Evolutionary conservation across 2,888 invertebrate genomes (phyloP).

Genomic region (Punctoribates punctum): DNA sequence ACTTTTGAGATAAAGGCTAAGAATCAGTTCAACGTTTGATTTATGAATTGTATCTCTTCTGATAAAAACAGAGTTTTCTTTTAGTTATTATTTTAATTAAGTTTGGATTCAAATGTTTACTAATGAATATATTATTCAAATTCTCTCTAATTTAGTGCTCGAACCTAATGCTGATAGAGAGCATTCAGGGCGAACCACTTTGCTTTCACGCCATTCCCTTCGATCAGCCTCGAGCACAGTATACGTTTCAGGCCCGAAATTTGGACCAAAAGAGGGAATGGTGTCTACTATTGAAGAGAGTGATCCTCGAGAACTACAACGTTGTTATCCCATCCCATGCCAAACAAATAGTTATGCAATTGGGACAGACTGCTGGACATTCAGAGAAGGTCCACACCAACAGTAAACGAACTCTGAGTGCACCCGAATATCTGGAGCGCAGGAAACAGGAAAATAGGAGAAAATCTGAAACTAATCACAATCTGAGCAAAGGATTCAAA

Average conservation of each 20-base stretch:
- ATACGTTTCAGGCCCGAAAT: conserved; percentile 79
- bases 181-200: conserved; percentile 85
- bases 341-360: conserved; percentile 81
- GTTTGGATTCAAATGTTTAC: background rate
- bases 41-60: conserved; percentile 18
- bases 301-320: conserved; percentile 88
- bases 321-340: conserved; percentile 92
- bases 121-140: conserved; percentile 42
- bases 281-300: conserved; percentile 73
- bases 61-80: conserved; percentile 28
- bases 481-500: conserved; percentile 42
- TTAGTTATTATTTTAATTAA: conserved; percentile 22
- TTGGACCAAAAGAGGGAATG: conserved; percentile 80
- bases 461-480: conserved; percentile 46
- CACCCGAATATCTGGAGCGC: conserved; percentile 84
- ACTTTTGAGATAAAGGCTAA: background rate
- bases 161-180: conserved; percentile 94
- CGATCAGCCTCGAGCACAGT: conserved; percentile 86
- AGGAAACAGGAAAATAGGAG: conserved; percentile 59
- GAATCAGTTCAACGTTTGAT: background rate
- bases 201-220: conserved; percentile 96
- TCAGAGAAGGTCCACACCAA: background rate
- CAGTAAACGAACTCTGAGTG: conserved; percentile 68
- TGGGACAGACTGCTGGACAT: conserved; percentile 52
- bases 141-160: conserved; percentile 69